Evolutionary conservation across 2,888 invertebrate genomes (phyloP).

Genomic region (Hololepta plana): DNA sequence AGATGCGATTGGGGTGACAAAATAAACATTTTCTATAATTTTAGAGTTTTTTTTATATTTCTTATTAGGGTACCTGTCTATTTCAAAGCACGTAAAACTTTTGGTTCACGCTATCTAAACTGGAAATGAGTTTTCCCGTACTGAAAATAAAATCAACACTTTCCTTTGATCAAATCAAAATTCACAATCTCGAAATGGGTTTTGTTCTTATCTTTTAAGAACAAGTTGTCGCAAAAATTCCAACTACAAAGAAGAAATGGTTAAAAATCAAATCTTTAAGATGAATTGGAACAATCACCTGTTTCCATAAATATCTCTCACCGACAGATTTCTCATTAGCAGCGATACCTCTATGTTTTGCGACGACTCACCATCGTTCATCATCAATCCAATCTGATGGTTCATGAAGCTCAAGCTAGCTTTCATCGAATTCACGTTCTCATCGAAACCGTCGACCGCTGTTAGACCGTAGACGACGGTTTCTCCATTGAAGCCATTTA

Average conservation of each 20-base stretch:
- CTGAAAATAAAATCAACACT: too few species aligned
- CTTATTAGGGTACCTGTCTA: too few species aligned
- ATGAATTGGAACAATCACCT: conserved; percentile 16
- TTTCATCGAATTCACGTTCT: conserved; percentile 15
- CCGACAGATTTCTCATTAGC: conserved; percentile 18
- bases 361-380: conserved; percentile 4
- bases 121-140: too few species aligned
- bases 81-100: too few species aligned
- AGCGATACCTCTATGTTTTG: conserved; percentile 15
- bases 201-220: conserved; percentile 3
- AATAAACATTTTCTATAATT: too few species aligned
- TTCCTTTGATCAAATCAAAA: conserved; percentile 5
- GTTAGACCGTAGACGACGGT: conserved; percentile 21
- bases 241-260: conserved; percentile 10
- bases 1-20: too few species aligned
- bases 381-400: conserved; percentile 15
- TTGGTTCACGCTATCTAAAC: too few species aligned
- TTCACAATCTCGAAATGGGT: conserved; percentile 4
- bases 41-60: too few species aligned
- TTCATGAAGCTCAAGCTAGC: conserved; percentile 20
- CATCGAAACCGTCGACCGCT: conserved; percentile 20
- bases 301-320: conserved; percentile 24
- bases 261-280: conserved; percentile 3
- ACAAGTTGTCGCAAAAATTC: conserved; percentile 5
- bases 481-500: too few species aligned